Evolutionary conservation across 2,888 invertebrate genomes (phyloP).

Genomic region (Zaprionus bogoriensis): DNA sequence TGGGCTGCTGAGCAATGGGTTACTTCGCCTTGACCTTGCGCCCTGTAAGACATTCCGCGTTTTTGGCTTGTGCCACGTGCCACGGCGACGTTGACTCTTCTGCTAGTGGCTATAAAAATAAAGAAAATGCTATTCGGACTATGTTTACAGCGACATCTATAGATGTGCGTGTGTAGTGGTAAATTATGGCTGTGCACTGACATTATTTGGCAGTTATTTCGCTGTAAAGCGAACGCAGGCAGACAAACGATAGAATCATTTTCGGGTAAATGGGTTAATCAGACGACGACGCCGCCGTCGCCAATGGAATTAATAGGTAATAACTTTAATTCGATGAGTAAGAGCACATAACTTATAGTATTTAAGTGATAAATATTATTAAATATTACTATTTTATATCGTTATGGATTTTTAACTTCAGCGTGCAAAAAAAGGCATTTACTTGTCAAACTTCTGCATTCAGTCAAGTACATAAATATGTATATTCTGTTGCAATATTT

Average conservation of each 20-base stretch:
- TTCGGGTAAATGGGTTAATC: constrained; percentile 15
- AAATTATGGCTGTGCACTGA: constrained; percentile 12
- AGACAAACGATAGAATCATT: constrained; percentile 23
- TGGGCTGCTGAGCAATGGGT: constrained; percentile 49
- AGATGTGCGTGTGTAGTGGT: constrained; percentile 6
- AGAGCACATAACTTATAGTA: too few relatives aligned
- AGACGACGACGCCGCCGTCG: not conserved
- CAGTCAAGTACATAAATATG: too few relatives aligned
- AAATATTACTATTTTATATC: too few relatives aligned
- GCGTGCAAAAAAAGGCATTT: too few relatives aligned
- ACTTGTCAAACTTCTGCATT: too few relatives aligned
- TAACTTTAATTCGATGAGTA: too few relatives aligned
- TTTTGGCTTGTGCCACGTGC: constrained; percentile 53
- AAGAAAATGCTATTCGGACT: constrained; percentile 17
- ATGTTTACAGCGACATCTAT: constrained; percentile 9
- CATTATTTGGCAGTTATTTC: constrained; percentile 21
- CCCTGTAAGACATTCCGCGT: constrained; percentile 55
- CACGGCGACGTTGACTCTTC: constrained; percentile 29
- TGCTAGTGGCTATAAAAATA: constrained; percentile 41
- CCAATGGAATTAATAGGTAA: not conserved
- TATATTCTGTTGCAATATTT: too few relatives aligned
- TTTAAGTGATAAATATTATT: too few relatives aligned
- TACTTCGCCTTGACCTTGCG: constrained; percentile 65
- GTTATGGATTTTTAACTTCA: too few relatives aligned
- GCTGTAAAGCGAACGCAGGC: constrained; percentile 14